Base-by-base conservation (phyloP, 2,113 vertebrate species). In the Otocyon megalotis region DNA sequence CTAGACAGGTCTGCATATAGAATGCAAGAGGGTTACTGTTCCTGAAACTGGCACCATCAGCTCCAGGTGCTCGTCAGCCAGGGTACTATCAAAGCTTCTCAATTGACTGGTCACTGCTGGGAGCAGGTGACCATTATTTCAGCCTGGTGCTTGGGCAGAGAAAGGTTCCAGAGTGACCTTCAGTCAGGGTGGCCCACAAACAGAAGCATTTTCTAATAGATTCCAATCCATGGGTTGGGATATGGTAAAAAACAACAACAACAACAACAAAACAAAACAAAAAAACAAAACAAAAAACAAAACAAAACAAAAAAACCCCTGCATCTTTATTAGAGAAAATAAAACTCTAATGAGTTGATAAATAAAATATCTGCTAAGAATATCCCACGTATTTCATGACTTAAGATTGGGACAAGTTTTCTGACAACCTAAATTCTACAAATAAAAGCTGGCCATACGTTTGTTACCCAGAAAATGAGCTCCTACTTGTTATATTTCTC, bases 381-480 rank as follows among this genome's bases (percentile, higher is more conserved):
- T 81, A 87, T 30, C n/a, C 54, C 22, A 76, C 8, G 30, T 26
- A 62, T 43, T 76, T 95, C 48, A 48, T 80, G 30, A 69, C 37
- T 53, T 72, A 72, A 32, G 28, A 88, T 56, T 15, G 20, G 28
- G 85, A 30, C 30, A 63, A 69, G 48, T 69, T 81, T 91, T 63
- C 85, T 65, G 56, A 32, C 94, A 84, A 95, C 8, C 11, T 58
- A 32, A 56, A 74, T 71, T 96, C 71, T 79, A 37, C 17, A 72
- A 60, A 65, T 88, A 58, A 63, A 94, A 80, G 80, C 20, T 83
- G 79, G 84, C 58, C 22, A 82, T 30, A 53, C 10, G 11, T 53
- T 53, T 12, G 16, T 53, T 63, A 24, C 72, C 19, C 58, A 86
- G 90, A 82, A 96, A 88, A 92, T n/a, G 56, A 95, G 62, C 63